A percentile compares a stretch with the other conserved stretches of the same genome.
These are phyloP conservation scores for Orgyia antiqua DNA, from an alignment of 2,888 invertebrate species.

Conservation along the genomic window DNA sequence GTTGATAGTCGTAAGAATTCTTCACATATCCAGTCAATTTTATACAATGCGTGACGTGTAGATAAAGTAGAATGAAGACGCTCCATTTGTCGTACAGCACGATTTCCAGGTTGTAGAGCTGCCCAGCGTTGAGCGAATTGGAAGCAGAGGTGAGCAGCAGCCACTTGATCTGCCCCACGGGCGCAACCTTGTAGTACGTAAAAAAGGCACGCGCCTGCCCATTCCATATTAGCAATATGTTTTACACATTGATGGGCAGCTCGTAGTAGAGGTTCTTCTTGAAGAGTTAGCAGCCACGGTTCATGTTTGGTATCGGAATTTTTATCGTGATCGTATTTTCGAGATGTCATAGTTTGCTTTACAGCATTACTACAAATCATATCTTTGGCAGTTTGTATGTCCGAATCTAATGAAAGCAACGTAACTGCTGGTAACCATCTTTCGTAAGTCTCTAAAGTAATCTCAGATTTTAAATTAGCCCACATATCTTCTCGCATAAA, in stretches of 20 bases:
- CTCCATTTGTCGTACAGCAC: conserved; percentile 71
- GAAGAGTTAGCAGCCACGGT: conserved; percentile 59
- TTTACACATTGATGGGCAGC: conserved; percentile 69
- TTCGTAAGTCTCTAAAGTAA: conserved; percentile 70
- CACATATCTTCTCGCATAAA: conserved; percentile 72
- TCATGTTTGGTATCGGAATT: conserved; percentile 50
- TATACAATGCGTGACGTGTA: conserved; percentile 65
- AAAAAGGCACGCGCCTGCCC: conserved; percentile 74
- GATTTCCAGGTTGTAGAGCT: conserved; percentile 64
- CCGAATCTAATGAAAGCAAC: conserved; percentile 57
- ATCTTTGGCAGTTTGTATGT: conserved; percentile 66
- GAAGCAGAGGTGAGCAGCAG: conserved; percentile 69
- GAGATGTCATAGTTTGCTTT: conserved; percentile 72
- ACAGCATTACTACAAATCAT: conserved; percentile 75
- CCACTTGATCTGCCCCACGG: conserved; percentile 73
- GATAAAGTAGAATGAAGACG: conserved; percentile 64
- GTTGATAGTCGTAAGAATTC: conserved; percentile 61
- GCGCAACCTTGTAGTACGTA: conserved; percentile 70
- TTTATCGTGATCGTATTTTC: conserved; percentile 44
- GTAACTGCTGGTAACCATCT: conserved; percentile 64
- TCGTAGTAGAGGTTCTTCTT: conserved; percentile 63
- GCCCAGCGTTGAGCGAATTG: conserved; percentile 74
- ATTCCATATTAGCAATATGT: conserved; percentile 73
- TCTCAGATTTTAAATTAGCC: conserved; percentile 71
- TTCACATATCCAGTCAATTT: conserved; percentile 69